Percentiles rank a stretch among this genome's conserved stretches.
These are phyloP conservation scores for Atrichornis clamosus DNA, from an alignment of 2,113 vertebrate species.

Conservation along the genomic window DNA sequence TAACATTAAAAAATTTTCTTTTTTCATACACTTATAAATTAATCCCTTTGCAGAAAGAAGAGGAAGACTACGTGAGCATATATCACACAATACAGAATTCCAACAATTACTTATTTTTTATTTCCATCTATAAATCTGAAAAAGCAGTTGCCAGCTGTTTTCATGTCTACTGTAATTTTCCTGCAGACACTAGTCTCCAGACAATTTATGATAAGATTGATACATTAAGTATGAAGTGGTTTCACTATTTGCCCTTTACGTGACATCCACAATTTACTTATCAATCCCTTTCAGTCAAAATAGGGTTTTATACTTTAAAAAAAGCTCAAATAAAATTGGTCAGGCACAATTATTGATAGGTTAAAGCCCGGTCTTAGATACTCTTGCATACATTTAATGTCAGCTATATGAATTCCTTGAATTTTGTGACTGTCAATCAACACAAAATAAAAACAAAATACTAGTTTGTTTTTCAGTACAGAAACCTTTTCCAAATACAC, in stretches of 20 bases:
- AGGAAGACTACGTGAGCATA: background rate
- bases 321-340: background rate
- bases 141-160: background rate
- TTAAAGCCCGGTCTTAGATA: background rate
- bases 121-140: slow-evolving; percentile 39
- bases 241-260: background rate
- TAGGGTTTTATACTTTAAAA: background rate
- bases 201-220: slow-evolving; percentile 7
- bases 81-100: background rate
- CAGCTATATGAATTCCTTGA: background rate
- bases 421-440: background rate
- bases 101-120: slow-evolving; percentile 43
- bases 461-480: background rate
- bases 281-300: background rate
- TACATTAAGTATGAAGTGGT: background rate
- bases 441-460: background rate
- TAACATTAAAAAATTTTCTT: background rate
- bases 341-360: background rate
- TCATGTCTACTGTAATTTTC: slow-evolving; percentile 2
- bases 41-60: background rate
- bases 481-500: background rate
- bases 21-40: background rate
- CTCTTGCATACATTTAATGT: background rate
- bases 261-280: background rate
- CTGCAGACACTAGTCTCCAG: background rate